Evolutionary conservation across 2,797 vertebrate species (phyloP), one percentile per base, ranked within the genome.

Genomic region (Nasua narica): DNA sequence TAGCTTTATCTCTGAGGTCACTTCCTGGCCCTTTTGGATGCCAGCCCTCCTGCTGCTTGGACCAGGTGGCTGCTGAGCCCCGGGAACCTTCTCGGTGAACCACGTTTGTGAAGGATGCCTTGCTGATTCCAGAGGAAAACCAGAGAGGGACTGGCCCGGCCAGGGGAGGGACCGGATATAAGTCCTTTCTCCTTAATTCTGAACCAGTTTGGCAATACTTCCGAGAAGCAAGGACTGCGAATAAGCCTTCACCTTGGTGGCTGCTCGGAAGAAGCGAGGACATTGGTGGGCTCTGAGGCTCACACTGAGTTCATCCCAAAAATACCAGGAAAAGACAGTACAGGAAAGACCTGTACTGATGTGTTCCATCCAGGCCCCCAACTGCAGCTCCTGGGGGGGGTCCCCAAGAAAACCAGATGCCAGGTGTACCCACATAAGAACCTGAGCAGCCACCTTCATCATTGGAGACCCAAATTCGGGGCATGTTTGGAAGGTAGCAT

Each of bases 1-100:
- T 50, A 90, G 32, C 83, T 89, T 83, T 69, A 67, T 56, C 54
- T 98, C 93, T 91, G 96, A 96, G 95, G 96, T 98, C 96, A 96
- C n/a, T 96, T 94, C 83, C 87, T 92, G 69, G 65, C 69, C 90
- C 89, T 65, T 95, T 93, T 95, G 95, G 84, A 88, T 95, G 94
- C 82, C 94, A 87, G 65, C 52, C 46, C 86, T 95, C 32, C 69
- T 58, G 86, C 97, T 92, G 94, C 94, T 96, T 98, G 97, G 92
- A 96, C 67, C 21, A 50, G 87, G 93, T 77, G 94, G 95, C 60
- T 46, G 81, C 95, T 65, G 86, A 95, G 94, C 29, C 92, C 10
- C 27, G 25, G 40, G 84, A 70, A 95, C 25, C 7, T 96, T 96
- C 92, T 96, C 77, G 78, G 83, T 94, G 96, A 94, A 37, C 69